Evolutionary conservation across 2,113 vertebrate genomes (phyloP).

Genomic region (Tiliqua scincoides): DNA sequence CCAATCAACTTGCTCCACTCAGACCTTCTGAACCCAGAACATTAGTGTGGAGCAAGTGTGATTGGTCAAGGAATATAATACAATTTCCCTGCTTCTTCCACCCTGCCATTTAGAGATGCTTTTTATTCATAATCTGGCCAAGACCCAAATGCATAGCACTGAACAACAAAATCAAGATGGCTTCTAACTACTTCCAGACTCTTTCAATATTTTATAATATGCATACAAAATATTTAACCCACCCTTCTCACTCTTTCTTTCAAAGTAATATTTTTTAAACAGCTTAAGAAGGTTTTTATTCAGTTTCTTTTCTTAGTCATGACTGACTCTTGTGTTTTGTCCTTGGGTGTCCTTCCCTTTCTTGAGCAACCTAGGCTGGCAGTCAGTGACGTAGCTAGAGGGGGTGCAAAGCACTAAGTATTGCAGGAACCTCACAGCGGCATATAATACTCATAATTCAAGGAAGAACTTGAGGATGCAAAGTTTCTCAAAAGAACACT

Average conservation of each 20-base stretch:
- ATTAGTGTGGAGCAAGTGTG: too few relatives aligned
- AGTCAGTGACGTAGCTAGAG: too few relatives aligned
- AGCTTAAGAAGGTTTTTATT: not conserved
- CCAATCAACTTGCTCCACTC: too few relatives aligned
- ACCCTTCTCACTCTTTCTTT: not conserved
- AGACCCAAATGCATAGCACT: not conserved
- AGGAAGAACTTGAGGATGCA: too few relatives aligned
- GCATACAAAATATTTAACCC: not conserved
- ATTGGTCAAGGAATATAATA: too few relatives aligned
- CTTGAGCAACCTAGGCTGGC: not conserved
- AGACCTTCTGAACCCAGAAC: too few relatives aligned
- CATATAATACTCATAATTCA: too few relatives aligned
- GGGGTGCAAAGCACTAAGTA: too few relatives aligned
- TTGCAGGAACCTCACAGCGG: too few relatives aligned
- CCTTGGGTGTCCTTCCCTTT: not conserved
- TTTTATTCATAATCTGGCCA: not conserved
- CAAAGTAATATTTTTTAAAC: too few relatives aligned
- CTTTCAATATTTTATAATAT: not conserved
- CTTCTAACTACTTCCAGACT: not conserved
- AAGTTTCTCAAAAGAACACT: too few relatives aligned
- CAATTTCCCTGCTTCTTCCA: not conserved
- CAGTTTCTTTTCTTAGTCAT: not conserved
- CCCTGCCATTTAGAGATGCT: not conserved
- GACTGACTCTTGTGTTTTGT: not conserved
- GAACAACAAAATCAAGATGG: not conserved